Evolutionary conservation across 2,113 vertebrate genomes (phyloP).

Genomic region (Aleadryas rufinucha): DNA sequence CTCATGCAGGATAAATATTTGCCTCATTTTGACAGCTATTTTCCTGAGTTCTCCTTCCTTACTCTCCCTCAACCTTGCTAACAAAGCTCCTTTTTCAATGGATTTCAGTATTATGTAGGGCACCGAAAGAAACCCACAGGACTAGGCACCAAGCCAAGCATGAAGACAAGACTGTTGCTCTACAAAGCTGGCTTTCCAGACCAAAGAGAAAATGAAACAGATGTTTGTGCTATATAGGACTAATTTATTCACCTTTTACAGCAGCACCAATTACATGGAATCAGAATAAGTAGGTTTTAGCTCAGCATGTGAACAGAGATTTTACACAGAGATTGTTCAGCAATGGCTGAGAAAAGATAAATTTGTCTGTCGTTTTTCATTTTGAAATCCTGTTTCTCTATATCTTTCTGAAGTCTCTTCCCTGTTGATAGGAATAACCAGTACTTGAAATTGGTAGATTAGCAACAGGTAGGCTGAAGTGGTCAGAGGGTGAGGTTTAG

Average conservation of each 20-base stretch:
- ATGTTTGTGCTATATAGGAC: neutral
- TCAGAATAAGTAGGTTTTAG: neutral
- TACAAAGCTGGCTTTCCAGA: neutral
- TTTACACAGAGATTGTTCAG: neutral
- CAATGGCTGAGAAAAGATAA: neutral
- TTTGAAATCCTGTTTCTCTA: neutral
- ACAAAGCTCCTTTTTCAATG: neutral
- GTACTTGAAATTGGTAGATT: neutral
- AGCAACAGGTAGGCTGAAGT: neutral
- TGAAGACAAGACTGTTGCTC: neutral
- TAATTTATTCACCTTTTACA: neutral
- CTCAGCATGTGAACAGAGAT: neutral
- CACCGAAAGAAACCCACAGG: neutral
- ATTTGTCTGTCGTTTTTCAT: neutral
- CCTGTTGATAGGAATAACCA: neutral
- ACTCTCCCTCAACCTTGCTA: neutral
- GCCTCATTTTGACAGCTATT: neutral
- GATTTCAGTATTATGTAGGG: neutral
- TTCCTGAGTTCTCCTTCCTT: neutral
- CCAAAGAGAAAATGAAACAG: neutral
- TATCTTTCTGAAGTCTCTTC: neutral
- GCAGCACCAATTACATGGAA: neutral
- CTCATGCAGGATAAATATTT: neutral
- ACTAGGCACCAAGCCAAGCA: neutral
- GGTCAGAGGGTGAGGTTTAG: neutral